phyloP scores from a whole-genome alignment of 2,797 vertebrate species.

The Pangasius macronema region DNA sequence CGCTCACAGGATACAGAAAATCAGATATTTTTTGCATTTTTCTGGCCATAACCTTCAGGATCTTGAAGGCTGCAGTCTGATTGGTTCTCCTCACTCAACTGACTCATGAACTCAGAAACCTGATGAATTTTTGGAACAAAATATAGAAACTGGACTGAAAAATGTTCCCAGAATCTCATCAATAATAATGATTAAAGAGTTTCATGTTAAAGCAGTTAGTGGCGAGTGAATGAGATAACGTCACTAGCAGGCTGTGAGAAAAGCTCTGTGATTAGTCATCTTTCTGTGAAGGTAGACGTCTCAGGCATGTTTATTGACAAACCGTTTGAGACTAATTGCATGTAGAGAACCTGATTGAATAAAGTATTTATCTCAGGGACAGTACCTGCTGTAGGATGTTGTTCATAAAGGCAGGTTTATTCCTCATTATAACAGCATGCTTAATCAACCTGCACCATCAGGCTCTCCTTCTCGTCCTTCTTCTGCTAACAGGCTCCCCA shows the following conservation, averaged over 20 bases:
- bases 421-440: slow-evolving; percentile 15
- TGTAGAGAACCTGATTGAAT: neutral
- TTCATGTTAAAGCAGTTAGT: neutral
- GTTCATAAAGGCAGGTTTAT: neutral
- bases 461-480: slow-evolving; percentile 13
- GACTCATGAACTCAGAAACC: neutral
- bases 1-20: neutral
- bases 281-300: neutral
- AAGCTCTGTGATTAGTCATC: neutral
- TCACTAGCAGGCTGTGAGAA: neutral
- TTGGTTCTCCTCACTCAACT: neutral
- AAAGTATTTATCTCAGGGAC: neutral
- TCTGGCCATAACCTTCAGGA: neutral
- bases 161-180: neutral
- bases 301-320: neutral
- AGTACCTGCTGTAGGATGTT: neutral
- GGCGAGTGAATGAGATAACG: neutral
- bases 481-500: slow-evolving; percentile 19
- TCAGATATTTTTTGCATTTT: neutral
- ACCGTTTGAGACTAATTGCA: neutral
- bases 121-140: neutral
- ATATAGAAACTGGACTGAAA: neutral
- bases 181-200: neutral
- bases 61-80: neutral
- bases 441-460: slow-evolving; percentile 18